Conservation (phyloP, 2,888 invertebrate genomes). For the Polydrusus tereticollis region DNA sequence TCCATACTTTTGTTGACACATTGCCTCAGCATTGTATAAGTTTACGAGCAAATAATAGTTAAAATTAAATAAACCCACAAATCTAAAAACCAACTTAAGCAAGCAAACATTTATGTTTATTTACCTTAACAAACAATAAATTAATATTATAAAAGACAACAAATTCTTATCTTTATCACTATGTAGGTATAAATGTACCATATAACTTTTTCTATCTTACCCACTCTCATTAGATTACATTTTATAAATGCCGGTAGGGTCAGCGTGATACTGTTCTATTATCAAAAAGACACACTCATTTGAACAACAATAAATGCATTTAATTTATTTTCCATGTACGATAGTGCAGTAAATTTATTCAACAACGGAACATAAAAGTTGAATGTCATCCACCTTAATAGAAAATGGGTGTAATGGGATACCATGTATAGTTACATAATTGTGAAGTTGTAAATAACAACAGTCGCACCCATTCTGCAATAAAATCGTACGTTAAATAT, state of each 20-base stretch:
- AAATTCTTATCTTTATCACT: background rate
- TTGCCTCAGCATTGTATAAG: no score
- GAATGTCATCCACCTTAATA: constrained; percentile 36
- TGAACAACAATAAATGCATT: constrained; percentile 32
- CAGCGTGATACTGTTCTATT: background rate
- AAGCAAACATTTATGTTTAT: no score
- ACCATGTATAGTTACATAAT: constrained; percentile 30
- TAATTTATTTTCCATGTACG: constrained; percentile 16
- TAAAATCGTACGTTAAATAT: constrained; percentile 18
- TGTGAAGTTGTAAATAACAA: constrained; percentile 28
- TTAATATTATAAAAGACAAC: background rate
- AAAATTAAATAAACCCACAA: no score
- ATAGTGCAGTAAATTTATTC: constrained; percentile 23
- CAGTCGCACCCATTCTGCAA: constrained; percentile 29
- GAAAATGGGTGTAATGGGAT: constrained; percentile 39
- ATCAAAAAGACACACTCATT: constrained; percentile 19
- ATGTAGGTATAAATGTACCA: background rate
- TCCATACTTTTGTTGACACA: no score
- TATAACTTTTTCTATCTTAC: background rate
- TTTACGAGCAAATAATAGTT: no score
- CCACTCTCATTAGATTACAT: background rate
- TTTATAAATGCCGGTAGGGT: background rate
- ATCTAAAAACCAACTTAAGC: no score
- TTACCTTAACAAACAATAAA: no score
- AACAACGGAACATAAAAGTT: constrained; percentile 26